Base-by-base conservation (phyloP, 2,113 vertebrate genomes). In the Hepsetus odoe region DNA sequence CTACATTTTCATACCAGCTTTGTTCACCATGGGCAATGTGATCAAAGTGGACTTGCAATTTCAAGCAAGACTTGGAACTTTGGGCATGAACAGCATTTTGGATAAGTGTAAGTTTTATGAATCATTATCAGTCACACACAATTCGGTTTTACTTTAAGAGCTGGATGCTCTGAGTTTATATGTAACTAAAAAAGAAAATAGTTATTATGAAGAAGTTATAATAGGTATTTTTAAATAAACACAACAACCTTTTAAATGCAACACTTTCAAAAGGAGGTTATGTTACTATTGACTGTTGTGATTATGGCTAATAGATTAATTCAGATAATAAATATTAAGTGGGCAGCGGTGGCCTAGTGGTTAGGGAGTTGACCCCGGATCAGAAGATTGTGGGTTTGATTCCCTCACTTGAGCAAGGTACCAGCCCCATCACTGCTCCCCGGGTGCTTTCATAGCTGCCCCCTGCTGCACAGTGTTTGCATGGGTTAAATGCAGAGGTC, bases 1-100 rank as follows among this genome's bases (percentile, higher is more conserved):
- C 65, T 51, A 46, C 32, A 81, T 49, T 81, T 78, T 78, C 20
- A 44, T 53, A 74, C 40, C 18, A 16, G 49, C 42, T 58, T 62
- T 28, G n/a, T 24, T 65, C 38, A 42, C 61, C 30, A 42, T 14
- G 38, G 35, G 5, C 32, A 13, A n/a, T 59, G 16, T 22, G 68
- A 81, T 77, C 55, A 78, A 76, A 67, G 53, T 33, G 22, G 33
- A 72, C 18, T 26, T 72, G 56, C 30, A 46, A 22, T 38, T 49
- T 28, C 55, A 66, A 28, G 24, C 46, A 71, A 59, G 61, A 44
- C 49, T 74, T 67, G 46, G 20, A 68, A 33, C 16, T 10, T 46
- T 14, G 33, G 59, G 53, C 24, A 55, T 46, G n/a, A n/a, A n/a
- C n/a, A n/a, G n/a, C n/a, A n/a, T 14, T 3, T 16, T 46, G 44